Evolutionary conservation across 2,797 vertebrate genomes (phyloP), one percentile per base, ranked within the genome.

Genomic region (Ataeniobius toweri): DNA sequence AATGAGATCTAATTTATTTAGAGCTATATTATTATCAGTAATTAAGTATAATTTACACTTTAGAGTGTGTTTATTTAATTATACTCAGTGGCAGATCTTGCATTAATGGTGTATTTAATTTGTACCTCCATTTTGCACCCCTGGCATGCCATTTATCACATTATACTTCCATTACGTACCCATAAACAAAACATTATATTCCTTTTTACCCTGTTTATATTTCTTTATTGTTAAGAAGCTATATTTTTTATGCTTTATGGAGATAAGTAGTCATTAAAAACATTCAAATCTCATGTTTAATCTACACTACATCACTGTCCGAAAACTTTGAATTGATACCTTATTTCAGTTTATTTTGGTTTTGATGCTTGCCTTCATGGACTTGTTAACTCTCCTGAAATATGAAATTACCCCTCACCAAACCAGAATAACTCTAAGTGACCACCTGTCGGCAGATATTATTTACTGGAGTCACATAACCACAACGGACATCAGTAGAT

Each of bases 1-100:
- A 44, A 51, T 50, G 48, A 68, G 44, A 53, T 59, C 39, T 70
- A 59, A 73, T 77, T 85, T 39, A 81, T 80, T 39, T 46, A 58
- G 73, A 44, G 73, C 22, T 13, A 39, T 26, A 68, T 68, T 36
- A 65, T 36, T 73, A 31, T n/a, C 14, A 41, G 13, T 44, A 48
- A 61, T 51, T 74, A 16, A 72, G 39, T n/a, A 36, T 14, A 56
- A 77, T 71, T 63, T 71, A 39, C 18, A 44, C 13, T 6, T 0
- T 73, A 31, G 7, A 72, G 31, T 46, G 51, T 6, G 24, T 44
- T 73, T 71, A 36, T 0, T 71, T 36, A 20, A 39, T 70, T 13
- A 44, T 14, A 68, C 39, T 68, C 63, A 67, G 63, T 36, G 24
- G 22, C 36, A 24, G 36, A 67, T 63, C 16, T 20, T 55, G 53